Conservation (phyloP, 2,797 vertebrate genomes). For the Spondyliosoma cantharus region DNA sequence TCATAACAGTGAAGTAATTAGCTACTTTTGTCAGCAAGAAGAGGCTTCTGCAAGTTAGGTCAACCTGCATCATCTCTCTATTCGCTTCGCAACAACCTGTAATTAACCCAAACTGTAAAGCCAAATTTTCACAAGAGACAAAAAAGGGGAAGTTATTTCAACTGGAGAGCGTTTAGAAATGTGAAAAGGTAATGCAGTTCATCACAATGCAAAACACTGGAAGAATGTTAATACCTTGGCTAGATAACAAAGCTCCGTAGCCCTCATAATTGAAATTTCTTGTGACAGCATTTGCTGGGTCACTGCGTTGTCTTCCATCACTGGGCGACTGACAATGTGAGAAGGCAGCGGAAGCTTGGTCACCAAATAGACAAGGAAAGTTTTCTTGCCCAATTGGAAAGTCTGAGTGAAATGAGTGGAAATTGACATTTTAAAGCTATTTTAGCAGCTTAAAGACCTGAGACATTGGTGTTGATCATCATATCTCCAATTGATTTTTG, state of each 20-base stretch:
- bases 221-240: slow-evolving; percentile 15
- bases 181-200: neutral
- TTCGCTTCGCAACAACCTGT: neutral
- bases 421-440: neutral
- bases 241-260: neutral
- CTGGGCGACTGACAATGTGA: slow-evolving; percentile 14
- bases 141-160: slow-evolving; percentile 8
- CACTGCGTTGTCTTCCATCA: slow-evolving; percentile 26
- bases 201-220: slow-evolving; percentile 13
- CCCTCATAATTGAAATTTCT: slow-evolving; percentile 22
- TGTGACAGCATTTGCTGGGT: slow-evolving; percentile 42
- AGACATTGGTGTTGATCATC: slow-evolving; percentile 4
- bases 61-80: neutral
- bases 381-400: slow-evolving; percentile 9
- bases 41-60: neutral
- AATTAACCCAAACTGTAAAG: slow-evolving; percentile 14
- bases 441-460: neutral
- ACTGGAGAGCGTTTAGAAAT: neutral
- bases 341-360: slow-evolving; percentile 17
- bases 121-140: neutral
- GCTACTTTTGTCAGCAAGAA: slow-evolving; percentile 7
- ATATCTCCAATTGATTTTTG: neutral
- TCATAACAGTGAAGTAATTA: slow-evolving; percentile 7
- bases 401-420: neutral
- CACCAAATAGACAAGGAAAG: neutral